Evolutionary conservation across 2,888 invertebrate genomes (phyloP), one percentile per base, ranked within the genome.

Genomic region (Cryptocephalus primarius): DNA sequence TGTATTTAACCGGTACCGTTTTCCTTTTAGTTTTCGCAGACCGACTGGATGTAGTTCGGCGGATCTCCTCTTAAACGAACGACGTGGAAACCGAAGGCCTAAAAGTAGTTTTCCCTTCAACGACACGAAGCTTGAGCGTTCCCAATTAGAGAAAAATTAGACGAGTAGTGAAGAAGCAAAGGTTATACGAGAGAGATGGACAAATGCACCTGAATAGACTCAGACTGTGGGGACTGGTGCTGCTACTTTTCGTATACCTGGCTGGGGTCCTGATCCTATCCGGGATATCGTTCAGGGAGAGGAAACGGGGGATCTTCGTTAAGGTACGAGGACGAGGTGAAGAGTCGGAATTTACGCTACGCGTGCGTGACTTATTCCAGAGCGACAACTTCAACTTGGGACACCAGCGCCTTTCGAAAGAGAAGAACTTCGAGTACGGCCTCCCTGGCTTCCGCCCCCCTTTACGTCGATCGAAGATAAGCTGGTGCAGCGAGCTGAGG

Each of bases 401-500:
- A 8, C 47, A 44, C 10, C 47, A 46, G 46, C 48, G 50, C 40
- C 32, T 51, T 11, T 47, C 51, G 10, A 55, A 53, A 45, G 44
- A 55, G 13, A 61, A 58, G 52, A 58, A 52, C 41, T 59, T 62
- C 34, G 66, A 66, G 39, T 65, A 64, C 51, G 61, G 62, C 34
- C 52, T 64, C 39, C 61, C 64, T 1, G 64, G 61, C 8, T 59
- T 67, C 32, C 49, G 64, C 32, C 63, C 65, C 4, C 58, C 66
- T 12, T 49, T 65, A 10, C 60, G 65, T 14, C 59, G 66, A 12
- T 64, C 65, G 2, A 62, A 64, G 47, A 69, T 72, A 40, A 65
- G 68, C 39, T 80, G 80, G 79, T 79, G 78, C 55, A 70, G 72
- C 50, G 72, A 74, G 43, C 60, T 78, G 40, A 70, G 64, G 32